Base-by-base conservation (phyloP, 1,140 invertebrate species). In the Bombus terrestris region DNA sequence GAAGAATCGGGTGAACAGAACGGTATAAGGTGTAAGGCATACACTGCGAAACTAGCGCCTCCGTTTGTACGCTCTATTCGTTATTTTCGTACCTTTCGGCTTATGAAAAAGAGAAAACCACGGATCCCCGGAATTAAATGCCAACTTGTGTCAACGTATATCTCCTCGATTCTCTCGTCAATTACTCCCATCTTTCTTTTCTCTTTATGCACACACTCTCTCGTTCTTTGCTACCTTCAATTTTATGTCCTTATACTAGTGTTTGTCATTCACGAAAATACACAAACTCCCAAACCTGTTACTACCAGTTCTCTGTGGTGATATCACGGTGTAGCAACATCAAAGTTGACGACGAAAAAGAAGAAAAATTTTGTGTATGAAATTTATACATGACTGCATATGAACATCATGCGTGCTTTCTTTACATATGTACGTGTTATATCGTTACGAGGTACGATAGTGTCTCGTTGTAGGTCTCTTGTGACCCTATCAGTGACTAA, bases 401-500 rank as follows among this genome's bases (percentile, higher is more conserved):
- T 39, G 76, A 79, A 80, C 84, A 85, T 85, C 79, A 85, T 85
- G 84, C 62, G 79, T 85, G 71, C 59, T 68, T 57, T 73, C 9
- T 37, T 81, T 81, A 81, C 35, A 9, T 75, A 79, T 75, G 79
- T 85, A 69, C 37, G 79, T 68, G 71, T 85, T 68, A 66, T 47
- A 74, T 81, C 71, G 43, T 43, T 81, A 79, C 83, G 83, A 85
- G 71, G 83, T 74, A 74, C 78, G 59, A 85, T 68, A 74, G 78
- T 85, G 84, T 75, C 79, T 81, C 79, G 59, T n/a, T 71, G 79
- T 81, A 81, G 78, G 39, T 68, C 71, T 85, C n/a, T 73, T 81
- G 74, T 69, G 79, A 81, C 74, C 62, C 84, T 85, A 81, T 62
- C 79, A 81, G 79, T 85, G 84, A 85, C 78, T 85, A 85, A 85